Conservation (phyloP, 2,113 vertebrate species). For the Oreocharis arfaki region DNA sequence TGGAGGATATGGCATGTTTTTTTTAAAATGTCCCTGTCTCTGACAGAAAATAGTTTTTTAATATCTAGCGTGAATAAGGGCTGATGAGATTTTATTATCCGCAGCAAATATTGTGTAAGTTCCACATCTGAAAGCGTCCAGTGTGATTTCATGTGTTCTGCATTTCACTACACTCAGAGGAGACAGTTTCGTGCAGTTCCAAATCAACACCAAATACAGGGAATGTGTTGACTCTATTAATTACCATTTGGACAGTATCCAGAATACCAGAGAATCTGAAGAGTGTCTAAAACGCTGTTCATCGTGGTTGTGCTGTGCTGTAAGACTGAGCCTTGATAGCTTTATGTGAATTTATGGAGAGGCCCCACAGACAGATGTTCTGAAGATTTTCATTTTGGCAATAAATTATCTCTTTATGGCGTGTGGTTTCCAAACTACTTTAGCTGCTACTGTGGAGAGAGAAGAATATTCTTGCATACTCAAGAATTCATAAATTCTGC, state of each 20-base stretch:
- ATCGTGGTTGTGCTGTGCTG: background rate
- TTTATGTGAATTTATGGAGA: background rate
- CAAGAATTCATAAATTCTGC: background rate
- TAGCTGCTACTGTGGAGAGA: background rate
- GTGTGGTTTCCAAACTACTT: background rate
- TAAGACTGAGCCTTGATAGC: background rate
- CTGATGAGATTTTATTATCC: conserved; percentile 34
- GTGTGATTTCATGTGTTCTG: background rate
- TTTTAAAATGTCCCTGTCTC: background rate
- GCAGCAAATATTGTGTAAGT: background rate
- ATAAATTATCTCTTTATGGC: background rate
- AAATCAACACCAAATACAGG: background rate
- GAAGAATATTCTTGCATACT: background rate
- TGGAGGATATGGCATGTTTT: background rate
- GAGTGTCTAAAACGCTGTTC: background rate
- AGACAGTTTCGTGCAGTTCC: background rate
- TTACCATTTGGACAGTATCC: conserved; percentile 14
- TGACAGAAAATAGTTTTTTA: background rate
- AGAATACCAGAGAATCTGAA: background rate
- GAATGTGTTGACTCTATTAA: conserved; percentile 31
- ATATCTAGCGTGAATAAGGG: background rate
- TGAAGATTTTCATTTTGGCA: background rate
- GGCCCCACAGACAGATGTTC: background rate
- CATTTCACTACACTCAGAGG: background rate
- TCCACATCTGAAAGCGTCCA: background rate